Evolutionary conservation across 2,888 invertebrate species (phyloP).

Genomic region (Hirtodrosophila alboralis): DNA sequence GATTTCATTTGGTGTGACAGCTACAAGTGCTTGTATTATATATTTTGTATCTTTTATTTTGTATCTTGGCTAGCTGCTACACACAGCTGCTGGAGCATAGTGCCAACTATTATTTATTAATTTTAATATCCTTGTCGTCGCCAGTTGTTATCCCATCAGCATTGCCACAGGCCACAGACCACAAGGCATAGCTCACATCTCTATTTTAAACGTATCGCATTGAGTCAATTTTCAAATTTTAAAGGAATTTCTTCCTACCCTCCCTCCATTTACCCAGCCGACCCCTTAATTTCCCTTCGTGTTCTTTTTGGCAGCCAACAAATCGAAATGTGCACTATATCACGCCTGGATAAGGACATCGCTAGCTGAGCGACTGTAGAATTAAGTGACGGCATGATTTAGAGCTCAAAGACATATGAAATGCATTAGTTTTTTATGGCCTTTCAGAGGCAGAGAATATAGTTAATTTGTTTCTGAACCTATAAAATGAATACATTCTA

Average conservation of each 20-base stretch:
- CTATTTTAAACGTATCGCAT: conserved; percentile 7
- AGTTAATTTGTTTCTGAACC: neutral
- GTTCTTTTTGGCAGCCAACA: conserved; percentile 13
- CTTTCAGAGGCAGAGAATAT: neutral
- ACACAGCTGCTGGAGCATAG: conserved; percentile 13
- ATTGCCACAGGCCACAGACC: conserved; percentile 22
- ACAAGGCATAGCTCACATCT: conserved; percentile 10
- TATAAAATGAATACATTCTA: too few relatives aligned
- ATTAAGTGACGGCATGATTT: conserved; percentile 16
- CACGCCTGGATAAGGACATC: conserved; percentile 37
- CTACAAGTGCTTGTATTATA: conserved; percentile 26
- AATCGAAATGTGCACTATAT: conserved; percentile 51
- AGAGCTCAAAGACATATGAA: conserved; percentile 42
- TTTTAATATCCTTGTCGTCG: conserved; percentile 52
- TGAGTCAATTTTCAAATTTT: conserved; percentile 18
- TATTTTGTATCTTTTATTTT: conserved; percentile 9
- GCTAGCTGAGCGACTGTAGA: conserved; percentile 17
- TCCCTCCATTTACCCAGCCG: too few relatives aligned
- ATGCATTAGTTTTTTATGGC: conserved; percentile 37
- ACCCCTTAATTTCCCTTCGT: too few relatives aligned
- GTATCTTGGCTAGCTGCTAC: conserved; percentile 6
- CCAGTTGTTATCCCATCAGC: conserved; percentile 45
- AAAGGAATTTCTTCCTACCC: conserved; percentile 6
- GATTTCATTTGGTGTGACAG: conserved; percentile 41
- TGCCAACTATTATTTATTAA: conserved; percentile 55